These are phyloP conservation scores for Sturnus vulgaris DNA, from an alignment of 2,113 vertebrate species.

Conservation along the genomic window DNA sequence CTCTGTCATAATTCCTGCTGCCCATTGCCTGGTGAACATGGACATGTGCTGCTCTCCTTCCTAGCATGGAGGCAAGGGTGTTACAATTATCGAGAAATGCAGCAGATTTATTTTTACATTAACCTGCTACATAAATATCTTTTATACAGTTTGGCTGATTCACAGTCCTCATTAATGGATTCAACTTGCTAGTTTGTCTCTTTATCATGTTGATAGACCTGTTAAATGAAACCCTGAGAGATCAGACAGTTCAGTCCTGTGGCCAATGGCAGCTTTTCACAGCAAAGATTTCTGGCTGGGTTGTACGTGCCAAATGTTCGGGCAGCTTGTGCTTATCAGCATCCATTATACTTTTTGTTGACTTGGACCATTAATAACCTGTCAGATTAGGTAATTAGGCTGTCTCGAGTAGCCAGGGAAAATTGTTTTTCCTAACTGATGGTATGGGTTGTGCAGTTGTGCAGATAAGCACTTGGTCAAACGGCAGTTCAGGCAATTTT, in stretches of 20 bases:
- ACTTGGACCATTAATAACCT: conserved; percentile 73
- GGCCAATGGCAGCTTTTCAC: conserved; percentile 62
- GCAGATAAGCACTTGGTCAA: conserved; percentile 71
- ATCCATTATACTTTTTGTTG: conserved; percentile 76
- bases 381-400: conserved; percentile 80
- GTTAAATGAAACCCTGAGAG: conserved; percentile 71
- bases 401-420: conserved; percentile 71
- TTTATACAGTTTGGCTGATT: conserved; percentile 28
- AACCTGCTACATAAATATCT: conserved; percentile 62
- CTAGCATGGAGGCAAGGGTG: neutral
- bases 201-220: conserved; percentile 74
- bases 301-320: conserved; percentile 66
- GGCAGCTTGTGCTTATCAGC: conserved; percentile 72
- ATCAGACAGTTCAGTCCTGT: conserved; percentile 63
- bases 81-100: neutral
- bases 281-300: conserved; percentile 67
- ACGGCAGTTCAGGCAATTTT: conserved; percentile 26
- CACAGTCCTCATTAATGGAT: conserved; percentile 59
- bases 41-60: neutral
- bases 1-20: neutral
- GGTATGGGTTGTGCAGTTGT: conserved; percentile 69
- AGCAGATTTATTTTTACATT: conserved; percentile 58
- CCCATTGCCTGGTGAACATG: neutral
- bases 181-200: conserved; percentile 59
- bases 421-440: conserved; percentile 76